Conservation (phyloP, 2,113 vertebrate genomes). For the Oryzias woworae region DNA sequence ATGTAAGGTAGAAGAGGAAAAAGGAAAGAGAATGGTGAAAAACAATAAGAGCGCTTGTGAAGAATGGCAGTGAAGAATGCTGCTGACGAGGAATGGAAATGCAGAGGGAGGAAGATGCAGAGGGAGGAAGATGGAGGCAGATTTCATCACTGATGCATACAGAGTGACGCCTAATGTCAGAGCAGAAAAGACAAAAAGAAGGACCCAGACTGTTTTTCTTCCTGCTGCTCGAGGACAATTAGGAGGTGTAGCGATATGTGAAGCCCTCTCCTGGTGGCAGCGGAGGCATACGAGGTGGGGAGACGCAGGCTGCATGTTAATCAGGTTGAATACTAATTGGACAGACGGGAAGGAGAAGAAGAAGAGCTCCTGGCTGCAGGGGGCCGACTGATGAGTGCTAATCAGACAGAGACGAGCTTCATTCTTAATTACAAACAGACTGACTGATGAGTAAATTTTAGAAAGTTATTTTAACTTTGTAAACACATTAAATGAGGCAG, state of each 20-base stretch:
- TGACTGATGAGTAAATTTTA: background rate
- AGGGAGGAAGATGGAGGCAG: background rate
- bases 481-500: background rate
- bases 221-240: conserved; percentile 29
- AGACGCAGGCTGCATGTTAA: conserved; percentile 71
- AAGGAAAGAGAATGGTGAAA: background rate
- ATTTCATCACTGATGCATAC: conserved; percentile 10
- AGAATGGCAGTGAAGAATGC: background rate
- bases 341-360: conserved; percentile 27
- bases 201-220: conserved; percentile 3
- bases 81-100: conserved; percentile 26
- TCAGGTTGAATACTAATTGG: conserved; percentile 74
- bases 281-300: conserved; percentile 42
- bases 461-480: background rate
- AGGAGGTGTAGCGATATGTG: conserved; percentile 24
- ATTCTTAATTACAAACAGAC: conserved; percentile 14
- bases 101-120: background rate
- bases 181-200: conserved; percentile 5
- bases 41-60: background rate
- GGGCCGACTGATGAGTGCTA: conserved; percentile 42
- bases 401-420: conserved; percentile 48
- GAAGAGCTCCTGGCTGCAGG: conserved; percentile 33
- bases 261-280: conserved; percentile 30
- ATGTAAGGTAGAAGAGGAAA: conserved; percentile 15
- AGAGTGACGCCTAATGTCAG: conserved; percentile 7